phyloP scores from a whole-genome alignment of 2,888 invertebrate species.

The Stegophylla sp. region DNA sequence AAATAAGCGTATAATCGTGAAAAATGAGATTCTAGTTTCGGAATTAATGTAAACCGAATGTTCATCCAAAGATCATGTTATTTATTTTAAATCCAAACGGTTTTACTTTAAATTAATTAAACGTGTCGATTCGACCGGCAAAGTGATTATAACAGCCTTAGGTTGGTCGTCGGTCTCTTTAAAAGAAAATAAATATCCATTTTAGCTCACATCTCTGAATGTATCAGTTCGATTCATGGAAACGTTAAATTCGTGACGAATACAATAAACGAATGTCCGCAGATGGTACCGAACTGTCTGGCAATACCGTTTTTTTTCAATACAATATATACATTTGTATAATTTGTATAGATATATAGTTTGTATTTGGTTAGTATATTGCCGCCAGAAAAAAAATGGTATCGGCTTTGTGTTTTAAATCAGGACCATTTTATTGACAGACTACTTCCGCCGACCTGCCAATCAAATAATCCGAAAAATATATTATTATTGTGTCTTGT shows the following conservation, averaged over 20 bases:
- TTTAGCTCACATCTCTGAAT: neutral
- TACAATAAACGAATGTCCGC: conserved; percentile 17
- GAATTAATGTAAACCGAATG: too few species aligned
- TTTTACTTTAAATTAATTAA: conserved; percentile 37
- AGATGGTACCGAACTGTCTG: conserved; percentile 47
- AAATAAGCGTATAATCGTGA: too few species aligned
- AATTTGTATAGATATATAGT: neutral
- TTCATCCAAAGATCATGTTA: neutral
- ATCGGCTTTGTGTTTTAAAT: neutral
- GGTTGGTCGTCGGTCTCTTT: neutral
- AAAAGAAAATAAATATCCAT: conserved; percentile 21
- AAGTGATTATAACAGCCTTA: conserved; percentile 29
- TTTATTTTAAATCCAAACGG: neutral
- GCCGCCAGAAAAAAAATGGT: neutral
- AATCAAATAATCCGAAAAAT: neutral
- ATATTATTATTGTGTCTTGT: too few species aligned
- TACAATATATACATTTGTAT: neutral
- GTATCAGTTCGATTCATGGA: conserved; percentile 24
- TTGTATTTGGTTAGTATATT: neutral
- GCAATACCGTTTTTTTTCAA: conserved; percentile 19
- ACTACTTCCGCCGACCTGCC: conserved; percentile 5
- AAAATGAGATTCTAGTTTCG: too few species aligned
- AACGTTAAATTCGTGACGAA: conserved; percentile 31
- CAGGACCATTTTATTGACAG: neutral
- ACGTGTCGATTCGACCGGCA: conserved; percentile 31